These are phyloP conservation scores for Actinia tenebrosa DNA, from an alignment of 64 coral and sea anemone species.

Conservation along the genomic window DNA sequence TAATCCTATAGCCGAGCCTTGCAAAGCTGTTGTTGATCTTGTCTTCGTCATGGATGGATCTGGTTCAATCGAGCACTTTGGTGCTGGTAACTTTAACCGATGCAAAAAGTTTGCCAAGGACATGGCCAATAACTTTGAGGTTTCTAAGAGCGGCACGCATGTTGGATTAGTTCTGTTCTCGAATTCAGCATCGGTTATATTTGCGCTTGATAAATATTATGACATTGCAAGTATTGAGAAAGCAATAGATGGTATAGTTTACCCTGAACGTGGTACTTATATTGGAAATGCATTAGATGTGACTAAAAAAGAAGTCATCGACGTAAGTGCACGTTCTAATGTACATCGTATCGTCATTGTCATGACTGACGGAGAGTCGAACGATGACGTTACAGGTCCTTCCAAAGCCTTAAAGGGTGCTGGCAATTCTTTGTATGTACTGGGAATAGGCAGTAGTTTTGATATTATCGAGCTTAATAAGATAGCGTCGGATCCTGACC, in stretches of 20 bases:
- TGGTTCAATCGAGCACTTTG: slow-evolving; percentile 20
- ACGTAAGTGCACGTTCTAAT: not conserved
- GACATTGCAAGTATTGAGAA: slow-evolving; percentile 1
- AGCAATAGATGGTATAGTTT: not conserved
- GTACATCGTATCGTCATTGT: slow-evolving; percentile 42
- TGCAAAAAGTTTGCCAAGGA: slow-evolving; percentile 24
- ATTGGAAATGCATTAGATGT: slow-evolving; percentile 38
- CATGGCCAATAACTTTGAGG: slow-evolving; percentile 16
- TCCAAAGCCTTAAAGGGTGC: slow-evolving; percentile 32
- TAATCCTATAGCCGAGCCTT: not conserved
- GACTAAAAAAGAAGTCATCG: slow-evolving; percentile 29
- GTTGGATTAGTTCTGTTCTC: slow-evolving; percentile 37
- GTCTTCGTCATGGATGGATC: slow-evolving; percentile 50
- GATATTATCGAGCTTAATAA: slow-evolving; percentile 45
- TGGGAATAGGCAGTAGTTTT: slow-evolving; percentile 51
- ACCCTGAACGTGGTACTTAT: slow-evolving; percentile 40
- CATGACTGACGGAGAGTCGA: slow-evolving; percentile 52
- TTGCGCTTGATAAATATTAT: not conserved
- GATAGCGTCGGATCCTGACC: slow-evolving; percentile 57
- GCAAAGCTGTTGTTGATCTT: slow-evolving; percentile 29
- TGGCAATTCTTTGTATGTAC: slow-evolving; percentile 10
- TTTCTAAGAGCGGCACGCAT: slow-evolving; percentile 11
- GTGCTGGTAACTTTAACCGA: slow-evolving; percentile 24
- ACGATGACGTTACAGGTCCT: not conserved
- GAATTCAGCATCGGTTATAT: not conserved